phyloP scores from a whole-genome alignment of 2,113 vertebrate genomes.

The Porphyrio hochstetteri region DNA sequence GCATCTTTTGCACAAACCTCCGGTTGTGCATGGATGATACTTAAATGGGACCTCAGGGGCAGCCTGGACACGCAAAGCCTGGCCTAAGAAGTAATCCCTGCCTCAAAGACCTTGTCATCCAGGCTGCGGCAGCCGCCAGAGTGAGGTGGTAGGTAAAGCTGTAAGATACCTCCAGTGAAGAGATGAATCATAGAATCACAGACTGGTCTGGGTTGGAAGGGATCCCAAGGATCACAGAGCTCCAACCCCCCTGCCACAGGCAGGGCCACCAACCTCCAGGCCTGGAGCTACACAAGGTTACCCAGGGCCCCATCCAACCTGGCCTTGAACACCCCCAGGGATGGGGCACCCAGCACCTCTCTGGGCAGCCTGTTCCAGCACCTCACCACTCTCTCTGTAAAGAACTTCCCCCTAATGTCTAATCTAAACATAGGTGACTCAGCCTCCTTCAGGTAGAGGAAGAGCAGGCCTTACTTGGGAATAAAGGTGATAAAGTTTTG shows the following conservation, averaged over 20 bases:
- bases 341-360: too few relatives aligned
- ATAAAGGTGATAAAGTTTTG: neutral
- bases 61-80: neutral
- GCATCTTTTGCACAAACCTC: neutral
- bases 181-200: neutral
- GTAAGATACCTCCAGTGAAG: neutral
- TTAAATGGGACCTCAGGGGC: neutral
- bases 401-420: too few relatives aligned
- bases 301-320: too few relatives aligned
- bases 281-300: too few relatives aligned
- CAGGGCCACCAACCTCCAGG: too few relatives aligned
- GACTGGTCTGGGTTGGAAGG: too few relatives aligned
- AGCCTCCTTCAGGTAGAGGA: neutral
- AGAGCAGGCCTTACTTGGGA: neutral
- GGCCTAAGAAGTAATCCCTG: neutral
- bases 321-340: too few relatives aligned
- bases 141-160: accelerated
- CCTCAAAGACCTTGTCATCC: neutral
- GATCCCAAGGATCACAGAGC: too few relatives aligned
- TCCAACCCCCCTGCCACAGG: too few relatives aligned
- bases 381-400: too few relatives aligned
- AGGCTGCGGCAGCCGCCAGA: neutral
- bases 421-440: too few relatives aligned
- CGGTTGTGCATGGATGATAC: neutral
- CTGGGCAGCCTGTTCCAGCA: too few relatives aligned